phyloP scores from a whole-genome alignment of 2,113 vertebrate species.

The Paralichthys olivaceus region DNA sequence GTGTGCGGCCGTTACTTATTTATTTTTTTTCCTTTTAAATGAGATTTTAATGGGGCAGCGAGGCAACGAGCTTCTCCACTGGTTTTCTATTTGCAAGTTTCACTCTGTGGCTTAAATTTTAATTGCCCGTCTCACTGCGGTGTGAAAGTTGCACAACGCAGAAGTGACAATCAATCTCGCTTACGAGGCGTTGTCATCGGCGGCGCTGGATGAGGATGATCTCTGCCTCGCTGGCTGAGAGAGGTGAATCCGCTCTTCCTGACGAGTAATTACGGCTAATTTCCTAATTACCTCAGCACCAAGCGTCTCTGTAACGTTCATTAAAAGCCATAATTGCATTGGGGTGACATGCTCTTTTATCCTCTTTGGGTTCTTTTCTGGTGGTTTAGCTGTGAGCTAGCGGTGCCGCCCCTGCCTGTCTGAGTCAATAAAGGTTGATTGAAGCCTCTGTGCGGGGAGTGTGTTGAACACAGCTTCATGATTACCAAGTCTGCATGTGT shows the following conservation, averaged over 20 bases:
- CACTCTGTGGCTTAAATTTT: slow-evolving; percentile 36
- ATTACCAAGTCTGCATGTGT: slow-evolving; percentile 48
- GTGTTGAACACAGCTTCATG: slow-evolving; percentile 59
- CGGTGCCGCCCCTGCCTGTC: slow-evolving; percentile 66
- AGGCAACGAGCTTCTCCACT: background rate
- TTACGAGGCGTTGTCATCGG: slow-evolving; percentile 71
- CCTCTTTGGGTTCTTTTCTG: slow-evolving; percentile 72
- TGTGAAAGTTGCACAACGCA: slow-evolving; percentile 58
- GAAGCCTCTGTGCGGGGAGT: slow-evolving; percentile 46
- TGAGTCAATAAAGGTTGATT: slow-evolving; percentile 79
- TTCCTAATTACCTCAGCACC: slow-evolving; percentile 76
- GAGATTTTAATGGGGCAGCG: slow-evolving; percentile 27
- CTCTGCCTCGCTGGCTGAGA: slow-evolving; percentile 58
- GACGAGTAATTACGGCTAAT: slow-evolving; percentile 80
- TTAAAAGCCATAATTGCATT: slow-evolving; percentile 83
- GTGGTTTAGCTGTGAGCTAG: slow-evolving; percentile 54
- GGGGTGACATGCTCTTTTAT: slow-evolving; percentile 78
- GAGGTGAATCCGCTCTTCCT: slow-evolving; percentile 72
- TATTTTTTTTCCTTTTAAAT: background rate
- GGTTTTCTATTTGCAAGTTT: slow-evolving; percentile 43
- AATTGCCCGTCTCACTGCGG: slow-evolving; percentile 28
- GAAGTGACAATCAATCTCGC: slow-evolving; percentile 78
- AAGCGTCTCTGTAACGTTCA: slow-evolving; percentile 76
- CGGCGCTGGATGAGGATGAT: slow-evolving; percentile 56
- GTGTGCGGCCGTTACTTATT: background rate